These are phyloP conservation scores for Drosophila mauritiana DNA, from an alignment of 1,140 invertebrate genomes.

Conservation along the genomic window DNA sequence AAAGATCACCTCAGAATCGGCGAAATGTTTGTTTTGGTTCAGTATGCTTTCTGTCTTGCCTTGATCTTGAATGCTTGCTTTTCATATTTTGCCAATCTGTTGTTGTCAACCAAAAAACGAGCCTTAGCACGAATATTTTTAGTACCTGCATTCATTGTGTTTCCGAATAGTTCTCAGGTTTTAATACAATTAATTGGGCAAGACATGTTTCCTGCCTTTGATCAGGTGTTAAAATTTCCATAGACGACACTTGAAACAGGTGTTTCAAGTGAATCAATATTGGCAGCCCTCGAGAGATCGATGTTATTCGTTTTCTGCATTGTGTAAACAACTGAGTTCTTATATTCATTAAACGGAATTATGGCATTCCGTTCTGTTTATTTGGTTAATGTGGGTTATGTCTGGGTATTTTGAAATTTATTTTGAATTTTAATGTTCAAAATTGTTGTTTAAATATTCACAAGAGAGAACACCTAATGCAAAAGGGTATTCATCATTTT, in stretches of 20 bases:
- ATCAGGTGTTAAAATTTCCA: conserved; percentile 6
- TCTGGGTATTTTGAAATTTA: not conserved
- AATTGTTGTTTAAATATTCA: not conserved
- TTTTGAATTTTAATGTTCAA: not conserved
- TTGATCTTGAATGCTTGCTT: conserved; percentile 73
- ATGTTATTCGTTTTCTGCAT: conserved; percentile 6
- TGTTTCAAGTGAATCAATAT: conserved; percentile 18
- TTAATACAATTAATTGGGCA: not conserved
- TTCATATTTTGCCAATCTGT: conserved; percentile 57
- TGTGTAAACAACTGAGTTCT: conserved; percentile 10
- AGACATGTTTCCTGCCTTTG: conserved; percentile 6
- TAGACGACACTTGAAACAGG: conserved; percentile 20
- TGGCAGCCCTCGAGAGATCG: conserved; percentile 7
- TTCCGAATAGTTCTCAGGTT: conserved; percentile 28
- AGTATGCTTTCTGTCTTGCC: conserved; percentile 44
- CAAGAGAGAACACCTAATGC: not conserved
- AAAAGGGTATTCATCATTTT: no score
- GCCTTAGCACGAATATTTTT: conserved; percentile 65
- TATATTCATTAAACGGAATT: conserved; percentile 9
- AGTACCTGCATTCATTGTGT: conserved; percentile 56
- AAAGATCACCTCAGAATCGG: conserved; percentile 44
- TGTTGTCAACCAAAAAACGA: conserved; percentile 68
- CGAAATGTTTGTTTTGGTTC: conserved; percentile 68
- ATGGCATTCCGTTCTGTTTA: not conserved
- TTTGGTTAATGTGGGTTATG: conserved; percentile 3